phyloP scores from a whole-genome alignment of 2,797 vertebrate genomes.

The Squalus acanthias region DNA sequence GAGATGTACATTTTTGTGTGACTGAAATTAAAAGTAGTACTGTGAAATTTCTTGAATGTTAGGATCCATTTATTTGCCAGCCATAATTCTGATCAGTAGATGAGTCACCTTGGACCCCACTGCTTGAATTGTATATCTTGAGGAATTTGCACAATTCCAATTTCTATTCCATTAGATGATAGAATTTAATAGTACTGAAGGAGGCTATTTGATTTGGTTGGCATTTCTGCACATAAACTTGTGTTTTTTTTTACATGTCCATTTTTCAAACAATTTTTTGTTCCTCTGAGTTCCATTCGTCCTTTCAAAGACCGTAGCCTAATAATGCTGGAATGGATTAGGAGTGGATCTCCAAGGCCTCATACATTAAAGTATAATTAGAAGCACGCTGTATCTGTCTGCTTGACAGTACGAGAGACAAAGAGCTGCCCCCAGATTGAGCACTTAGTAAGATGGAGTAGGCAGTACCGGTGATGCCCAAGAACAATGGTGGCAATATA shows the following conservation, averaged over 20 bases:
- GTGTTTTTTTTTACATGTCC: background rate
- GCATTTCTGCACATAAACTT: too few relatives aligned
- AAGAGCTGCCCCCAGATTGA: background rate
- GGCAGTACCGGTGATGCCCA: background rate
- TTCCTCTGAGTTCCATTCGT: background rate
- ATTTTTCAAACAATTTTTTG: background rate
- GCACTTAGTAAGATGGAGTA: background rate
- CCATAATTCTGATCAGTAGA: background rate
- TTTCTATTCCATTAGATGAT: background rate
- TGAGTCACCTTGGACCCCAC: background rate
- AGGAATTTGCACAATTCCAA: background rate
- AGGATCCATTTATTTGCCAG: too few relatives aligned
- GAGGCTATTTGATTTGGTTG: background rate
- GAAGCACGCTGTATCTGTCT: background rate
- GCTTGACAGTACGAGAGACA: background rate
- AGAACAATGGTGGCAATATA: background rate
- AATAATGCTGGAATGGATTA: background rate
- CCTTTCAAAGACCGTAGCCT: background rate
- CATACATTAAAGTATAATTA: background rate
- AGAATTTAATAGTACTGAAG: background rate
- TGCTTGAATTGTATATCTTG: background rate
- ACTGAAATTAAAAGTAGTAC: background rate
- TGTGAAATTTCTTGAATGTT: too few relatives aligned
- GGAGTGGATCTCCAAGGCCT: background rate
- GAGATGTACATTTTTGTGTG: background rate